Evolutionary conservation across 2,797 vertebrate species (phyloP), one percentile per base, ranked within the genome.

Genomic region (Coregonus ussuriensis): DNA sequence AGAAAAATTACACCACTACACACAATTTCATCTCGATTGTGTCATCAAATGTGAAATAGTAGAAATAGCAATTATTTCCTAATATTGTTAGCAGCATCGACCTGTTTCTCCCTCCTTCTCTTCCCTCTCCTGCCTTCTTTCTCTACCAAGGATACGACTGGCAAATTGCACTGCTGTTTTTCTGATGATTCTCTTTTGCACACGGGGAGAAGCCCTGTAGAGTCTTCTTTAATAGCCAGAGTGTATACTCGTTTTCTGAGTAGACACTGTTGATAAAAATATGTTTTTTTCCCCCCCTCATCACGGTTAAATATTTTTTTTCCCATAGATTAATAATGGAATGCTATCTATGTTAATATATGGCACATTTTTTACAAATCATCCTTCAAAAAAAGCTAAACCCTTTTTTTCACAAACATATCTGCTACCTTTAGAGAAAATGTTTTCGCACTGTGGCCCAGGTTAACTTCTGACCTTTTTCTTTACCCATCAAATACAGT

Each of bases 91-190:
- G 78, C 51, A 29, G 79, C 82, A n/a, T 83, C 70, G 74, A 77
- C 76, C 66, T 52, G 52, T 81, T 80, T 85, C 25, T 54, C 5
- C 13, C 51, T 4, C 47, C 59, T 7, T 33, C 77, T 79, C 3
- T 7, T 37, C 29, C 1, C 65, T 66, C 29, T 66, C 13, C 14
- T 31, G 25, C 29, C 29, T 31, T 35, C 65, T 66, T 15, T 79
- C 16, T 37, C 79, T 81, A 81, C 70, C 77, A 76, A 75, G 74
- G 75, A 67, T 77, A 81, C 56, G 4, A 74, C 21, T 52, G 37
- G 62, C 31, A 79, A 84, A 82, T 70, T 68, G 69, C 83, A 84
- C 82, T 82, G 76, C 82, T 89, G 84, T 79, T 76, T 86, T 80
- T 77, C 66, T 71, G 41, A 87, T 81, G 79, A 74, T 76, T 83